A percentile compares a stretch with the other conserved stretches of the same genome.
Conservation (phyloP, 2,113 vertebrate genomes). For the Grammomys surdaster region DNA sequence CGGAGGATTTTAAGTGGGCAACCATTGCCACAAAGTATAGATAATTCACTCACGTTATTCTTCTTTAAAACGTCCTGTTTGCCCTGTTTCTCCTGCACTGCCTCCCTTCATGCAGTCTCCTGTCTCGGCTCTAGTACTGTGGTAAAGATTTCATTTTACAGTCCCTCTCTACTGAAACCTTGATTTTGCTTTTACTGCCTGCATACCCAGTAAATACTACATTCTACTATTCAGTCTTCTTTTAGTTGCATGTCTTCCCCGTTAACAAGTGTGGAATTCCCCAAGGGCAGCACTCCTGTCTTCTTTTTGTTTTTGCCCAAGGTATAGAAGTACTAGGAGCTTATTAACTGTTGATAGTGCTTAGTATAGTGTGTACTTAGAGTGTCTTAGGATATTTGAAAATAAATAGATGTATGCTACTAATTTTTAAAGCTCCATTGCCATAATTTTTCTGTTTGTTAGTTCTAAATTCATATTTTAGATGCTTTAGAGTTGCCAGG, state of each 20-base stretch:
- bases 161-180: slow-evolving; percentile 28
- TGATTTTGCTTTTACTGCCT: slow-evolving; percentile 29
- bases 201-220: not conserved
- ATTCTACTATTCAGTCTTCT: slow-evolving; percentile 48
- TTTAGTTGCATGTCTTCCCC: slow-evolving; percentile 52
- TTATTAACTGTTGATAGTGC: slow-evolving; percentile 34
- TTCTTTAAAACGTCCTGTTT: not conserved
- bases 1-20: slow-evolving; percentile 23
- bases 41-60: slow-evolving; percentile 24
- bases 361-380: slow-evolving; percentile 34
- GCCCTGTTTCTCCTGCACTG: not conserved
- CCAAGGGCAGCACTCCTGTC: slow-evolving; percentile 1
- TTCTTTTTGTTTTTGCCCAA: slow-evolving; percentile 33
- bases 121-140: slow-evolving; percentile 40
- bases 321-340: not conserved
- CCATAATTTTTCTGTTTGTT: not conserved
- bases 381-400: slow-evolving; percentile 61
- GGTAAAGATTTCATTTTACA: not conserved
- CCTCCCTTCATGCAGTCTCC: slow-evolving; percentile 12
- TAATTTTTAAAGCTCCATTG: slow-evolving; percentile 50
- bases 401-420: slow-evolving; percentile 47
- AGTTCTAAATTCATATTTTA: not conserved
- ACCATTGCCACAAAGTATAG: not conserved
- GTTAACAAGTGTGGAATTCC: slow-evolving; percentile 58
- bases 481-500: slow-evolving; percentile 25